Conservation (phyloP, 2,113 vertebrate species). For the Myotis yumanensis region DNA sequence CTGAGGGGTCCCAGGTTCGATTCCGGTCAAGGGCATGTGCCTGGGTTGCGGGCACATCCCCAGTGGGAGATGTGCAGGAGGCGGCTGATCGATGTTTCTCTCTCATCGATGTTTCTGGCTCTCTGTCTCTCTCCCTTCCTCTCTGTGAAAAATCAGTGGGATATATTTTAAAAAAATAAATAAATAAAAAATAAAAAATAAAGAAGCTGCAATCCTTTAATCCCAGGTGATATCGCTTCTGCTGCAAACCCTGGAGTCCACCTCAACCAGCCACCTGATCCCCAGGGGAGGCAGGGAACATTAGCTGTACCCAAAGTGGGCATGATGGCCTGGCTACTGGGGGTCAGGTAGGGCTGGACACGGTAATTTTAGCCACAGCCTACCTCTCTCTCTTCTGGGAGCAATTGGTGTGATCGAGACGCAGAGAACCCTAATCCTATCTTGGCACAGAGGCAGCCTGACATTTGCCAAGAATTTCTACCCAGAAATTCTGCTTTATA, state of each 20-base stretch:
- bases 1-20: too few species aligned
- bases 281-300: slow-evolving; percentile 41
- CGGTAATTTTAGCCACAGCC: slow-evolving; percentile 19
- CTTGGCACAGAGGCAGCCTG: slow-evolving; percentile 1
- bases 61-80: too few species aligned
- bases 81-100: too few species aligned
- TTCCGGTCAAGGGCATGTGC: too few species aligned
- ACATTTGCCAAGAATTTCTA: slow-evolving; percentile 18
- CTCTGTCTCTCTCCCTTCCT: too few species aligned
- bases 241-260: neutral
- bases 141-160: too few species aligned
- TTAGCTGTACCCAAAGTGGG: slow-evolving; percentile 56
- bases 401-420: slow-evolving; percentile 48
- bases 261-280: slow-evolving; percentile 36
- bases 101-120: too few species aligned
- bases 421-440: slow-evolving; percentile 66
- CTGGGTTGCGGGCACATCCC: too few species aligned
- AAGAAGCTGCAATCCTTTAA: neutral
- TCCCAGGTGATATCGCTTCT: slow-evolving; percentile 41
- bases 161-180: too few species aligned
- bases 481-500: slow-evolving; percentile 71
- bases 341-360: slow-evolving; percentile 32
- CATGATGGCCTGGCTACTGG: neutral
- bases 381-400: slow-evolving; percentile 49
- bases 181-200: too few species aligned